Evolutionary conservation across 2,888 invertebrate species (phyloP), one percentile per base, ranked within the genome.

Genomic region (Holacanthella duospinosa): DNA sequence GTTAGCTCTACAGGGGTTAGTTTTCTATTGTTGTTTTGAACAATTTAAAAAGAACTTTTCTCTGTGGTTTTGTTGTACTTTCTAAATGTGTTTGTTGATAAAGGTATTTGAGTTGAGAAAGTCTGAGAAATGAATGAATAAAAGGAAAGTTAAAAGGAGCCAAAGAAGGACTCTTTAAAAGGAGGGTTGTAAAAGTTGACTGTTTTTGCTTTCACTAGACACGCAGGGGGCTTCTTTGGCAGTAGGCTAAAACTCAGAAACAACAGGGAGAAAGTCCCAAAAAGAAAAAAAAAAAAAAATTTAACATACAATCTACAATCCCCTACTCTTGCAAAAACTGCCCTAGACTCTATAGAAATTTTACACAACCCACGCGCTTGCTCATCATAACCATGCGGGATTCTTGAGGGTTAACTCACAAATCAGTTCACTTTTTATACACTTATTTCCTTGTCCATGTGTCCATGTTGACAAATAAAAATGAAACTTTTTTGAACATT

Each of bases 101-200:
- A 21, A 48, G n/a, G 48, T 48, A 16, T 48, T 21, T 48, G 19
- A 9, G 19, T 4, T 16, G 48, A 16, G 48, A 48, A 48, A 48
- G 12, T 21, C 21, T 4, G 48, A 48, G 48, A 48, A 48, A 48
- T 48, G 48, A 48, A 48, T 48, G 48, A 48, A 48, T 48, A 48
- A 48, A 48, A 48, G 12, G 4, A 21, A 48, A 21, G 16, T 21
- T 48, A 16, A n/a, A 48, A 48, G 48, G 48, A 48, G 48, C 19
- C n/a, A 48, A 21, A 48, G 21, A 48, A 21, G 4, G 48, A 48
- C 48, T 48, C 48, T 48, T 9, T 21, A 16, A 9, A 4, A 4
- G 4, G 48, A 48, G 48, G 48, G 48, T 48, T n/a, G 48, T 48
- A 48, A 48, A 48, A 48, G 48, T 48, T 48, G 36, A 36, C 36